Evolutionary conservation across 2,888 invertebrate species (phyloP).

Genomic region (Belgica antarctica): DNA sequence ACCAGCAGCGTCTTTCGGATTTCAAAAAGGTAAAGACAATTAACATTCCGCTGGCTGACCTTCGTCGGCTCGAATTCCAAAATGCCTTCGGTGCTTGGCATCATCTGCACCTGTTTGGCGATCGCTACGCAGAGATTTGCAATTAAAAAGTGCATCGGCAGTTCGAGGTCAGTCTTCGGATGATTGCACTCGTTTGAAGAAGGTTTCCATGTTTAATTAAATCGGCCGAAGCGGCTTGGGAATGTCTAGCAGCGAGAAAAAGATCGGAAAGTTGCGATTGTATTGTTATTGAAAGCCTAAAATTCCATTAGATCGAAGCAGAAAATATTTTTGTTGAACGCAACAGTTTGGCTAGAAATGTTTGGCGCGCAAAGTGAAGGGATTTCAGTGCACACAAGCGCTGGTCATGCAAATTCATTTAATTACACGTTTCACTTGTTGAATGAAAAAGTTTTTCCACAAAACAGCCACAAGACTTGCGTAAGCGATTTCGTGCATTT

Average conservation of each 20-base stretch:
- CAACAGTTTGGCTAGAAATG: neutral
- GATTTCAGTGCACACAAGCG: neutral
- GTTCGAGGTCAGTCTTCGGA: too few relatives aligned
- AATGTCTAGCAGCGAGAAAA: neutral
- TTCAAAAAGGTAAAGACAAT: neutral
- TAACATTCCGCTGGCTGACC: neutral
- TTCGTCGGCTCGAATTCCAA: neutral
- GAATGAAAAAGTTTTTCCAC: neutral
- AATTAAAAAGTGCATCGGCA: neutral
- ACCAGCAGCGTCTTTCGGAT: neutral
- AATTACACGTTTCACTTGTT: neutral
- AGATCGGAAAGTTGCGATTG: neutral
- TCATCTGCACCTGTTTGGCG: neutral
- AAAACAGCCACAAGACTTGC: neutral
- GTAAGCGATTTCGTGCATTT: neutral
- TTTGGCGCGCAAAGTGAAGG: neutral
- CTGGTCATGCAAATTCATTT: neutral
- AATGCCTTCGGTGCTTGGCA: neutral
- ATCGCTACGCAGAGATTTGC: too few relatives aligned
- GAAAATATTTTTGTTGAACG: neutral
- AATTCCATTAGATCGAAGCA: neutral
- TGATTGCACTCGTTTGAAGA: neutral
- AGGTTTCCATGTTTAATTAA: neutral
- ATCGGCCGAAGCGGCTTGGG: neutral
- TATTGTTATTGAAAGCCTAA: neutral